Base-by-base conservation (phyloP, 2,797 vertebrate species). In the Botia almorhae region DNA sequence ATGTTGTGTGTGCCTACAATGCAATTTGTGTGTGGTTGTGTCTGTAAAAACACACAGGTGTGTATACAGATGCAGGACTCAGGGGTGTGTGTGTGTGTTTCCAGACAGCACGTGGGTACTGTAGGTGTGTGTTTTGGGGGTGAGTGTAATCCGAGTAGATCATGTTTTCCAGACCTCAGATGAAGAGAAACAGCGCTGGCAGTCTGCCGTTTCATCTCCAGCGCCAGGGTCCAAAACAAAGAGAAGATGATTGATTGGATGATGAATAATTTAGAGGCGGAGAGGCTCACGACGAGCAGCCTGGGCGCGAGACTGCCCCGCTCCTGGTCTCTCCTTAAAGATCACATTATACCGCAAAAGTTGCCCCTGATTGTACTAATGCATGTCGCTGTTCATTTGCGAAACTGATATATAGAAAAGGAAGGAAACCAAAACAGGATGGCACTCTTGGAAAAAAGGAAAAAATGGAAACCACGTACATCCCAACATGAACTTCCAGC, bases 181-280 rank as follows among this genome's bases (percentile, higher is more conserved):
- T 95, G 92, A 94, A 92, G 92, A 91, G 94, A 94, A 95, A 93
- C 92, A 94, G 91, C 90, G 90, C 91, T 94, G 92, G 92, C 93
- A 94, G 92, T 89, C 82, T 89, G 86, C 89, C 89, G 92, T 94
- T 95, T 94, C 93, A 95, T 94, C 93, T 94, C 91, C 87, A 92
- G 92, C 94, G 93, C 94, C 90, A 90, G 94, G 93, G 93, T 92
- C 94, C 93, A 95, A 95, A 95, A 94, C 93, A 94, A 93, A 95
- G 94, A 94, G 92, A 94, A 94, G 92, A 93, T 94, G 92, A 94
- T 94, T 94, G 94, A 94, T 94, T 95, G 93, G 92, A 93, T 91
- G 90, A 95, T 95, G 91, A 94, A 95, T 95, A 93, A 95, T 95
- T 95, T 94, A 95, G 93, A 91, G 90, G 89, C 86, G 87, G 90